Conservation (phyloP, 2,888 invertebrate genomes). For the Adineta ricciae region DNA sequence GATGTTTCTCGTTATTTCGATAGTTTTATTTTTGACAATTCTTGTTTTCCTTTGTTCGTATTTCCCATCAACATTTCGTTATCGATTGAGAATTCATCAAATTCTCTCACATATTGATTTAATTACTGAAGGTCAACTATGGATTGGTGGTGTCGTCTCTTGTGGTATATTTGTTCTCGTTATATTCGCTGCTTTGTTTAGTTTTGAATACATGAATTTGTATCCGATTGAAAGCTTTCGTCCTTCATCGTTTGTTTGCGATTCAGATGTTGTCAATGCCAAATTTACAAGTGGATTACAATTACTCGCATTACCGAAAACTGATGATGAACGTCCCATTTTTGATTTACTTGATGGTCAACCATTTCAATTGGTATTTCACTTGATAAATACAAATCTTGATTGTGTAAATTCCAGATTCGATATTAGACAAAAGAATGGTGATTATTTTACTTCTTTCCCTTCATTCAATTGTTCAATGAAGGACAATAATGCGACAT, state of each 20-base stretch:
- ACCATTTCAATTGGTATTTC: background rate
- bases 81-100: background rate
- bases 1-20: background rate
- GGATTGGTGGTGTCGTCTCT: background rate
- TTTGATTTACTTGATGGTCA: background rate
- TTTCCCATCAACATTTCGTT: background rate
- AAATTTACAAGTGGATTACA: background rate
- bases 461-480: too few relatives aligned
- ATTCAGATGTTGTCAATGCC: background rate
- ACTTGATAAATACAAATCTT: background rate
- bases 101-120: background rate
- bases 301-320: background rate
- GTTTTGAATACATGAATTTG: background rate
- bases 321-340: background rate
- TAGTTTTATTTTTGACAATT: background rate
- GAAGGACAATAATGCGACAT: too few relatives aligned
- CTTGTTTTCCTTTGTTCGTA: background rate
- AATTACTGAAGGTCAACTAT: background rate
- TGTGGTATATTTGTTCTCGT: background rate
- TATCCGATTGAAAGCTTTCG: background rate
- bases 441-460: background rate
- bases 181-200: background rate
- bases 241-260: background rate
- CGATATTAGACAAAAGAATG: background rate
- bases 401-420: background rate